Evolutionary conservation across 1,140 invertebrate species (phyloP).

Genomic region (Drosophila arizonae): DNA sequence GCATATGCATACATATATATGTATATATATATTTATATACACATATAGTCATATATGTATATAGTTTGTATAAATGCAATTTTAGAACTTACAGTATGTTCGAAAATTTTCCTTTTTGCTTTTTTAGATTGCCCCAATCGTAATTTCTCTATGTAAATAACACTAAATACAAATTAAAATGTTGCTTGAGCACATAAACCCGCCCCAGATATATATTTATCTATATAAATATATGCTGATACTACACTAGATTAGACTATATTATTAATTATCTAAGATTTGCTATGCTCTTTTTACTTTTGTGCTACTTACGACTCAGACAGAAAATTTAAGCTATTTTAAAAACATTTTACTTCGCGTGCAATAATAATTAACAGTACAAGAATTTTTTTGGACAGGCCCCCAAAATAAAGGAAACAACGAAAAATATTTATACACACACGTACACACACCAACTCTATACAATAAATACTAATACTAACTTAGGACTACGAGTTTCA

Average conservation of each 20-base stretch:
- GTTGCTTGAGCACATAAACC: constrained; percentile 63
- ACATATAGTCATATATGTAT: constrained; percentile 58
- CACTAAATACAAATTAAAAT: constrained; percentile 74
- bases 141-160: constrained; percentile 47
- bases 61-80: constrained; percentile 75
- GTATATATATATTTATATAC: constrained; percentile 47
- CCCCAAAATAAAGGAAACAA: constrained; percentile 61
- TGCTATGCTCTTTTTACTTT: constrained; percentile 58
- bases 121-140: constrained; percentile 43
- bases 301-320: constrained; percentile 72
- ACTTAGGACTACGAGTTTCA: constrained; percentile 52
- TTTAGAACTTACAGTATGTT: constrained; percentile 80
- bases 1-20: constrained; percentile 33
- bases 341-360: constrained; percentile 62
- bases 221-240: constrained; percentile 53
- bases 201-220: constrained; percentile 1
- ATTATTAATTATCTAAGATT: constrained; percentile 65
- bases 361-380: constrained; percentile 40
- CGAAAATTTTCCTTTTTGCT: constrained; percentile 70
- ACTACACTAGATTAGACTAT: constrained; percentile 64
- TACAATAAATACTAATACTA: constrained; percentile 71
- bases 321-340: constrained; percentile 71
- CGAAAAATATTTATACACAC: constrained; percentile 54
- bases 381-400: constrained; percentile 30
- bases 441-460: constrained; percentile 57